Evolutionary conservation across 2,797 vertebrate genomes (phyloP), one percentile per base, ranked within the genome.

Genomic region (Catostomus latipinnis): DNA sequence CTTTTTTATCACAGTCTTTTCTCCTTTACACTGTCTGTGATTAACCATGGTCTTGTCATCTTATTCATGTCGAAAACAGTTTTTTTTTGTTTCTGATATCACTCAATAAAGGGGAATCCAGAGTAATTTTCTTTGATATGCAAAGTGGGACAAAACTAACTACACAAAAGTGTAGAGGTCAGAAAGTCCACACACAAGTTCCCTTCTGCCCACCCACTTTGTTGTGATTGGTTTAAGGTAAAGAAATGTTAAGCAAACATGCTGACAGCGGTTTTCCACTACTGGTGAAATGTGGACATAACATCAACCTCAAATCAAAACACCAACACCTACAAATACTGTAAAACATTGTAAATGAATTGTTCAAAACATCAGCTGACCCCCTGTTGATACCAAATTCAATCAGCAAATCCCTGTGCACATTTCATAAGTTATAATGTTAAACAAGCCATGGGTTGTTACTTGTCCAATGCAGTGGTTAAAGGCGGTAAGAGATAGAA

Each of bases 151-250:
- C 70, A 80, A 22, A 70, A 61, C 52, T 0, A 45, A 43, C 52
- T 0, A 65, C n/a, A 2, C 18, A 16, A 46, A 66, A 22, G 53
- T 22, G 14, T 11, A 57, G 50, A 46, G 52, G 66, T 11, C 16
- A 82, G 60, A 73, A 84, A 84, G 45, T 74, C 49, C 50, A 46
- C 57, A 34, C 22, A 46, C 58, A 81, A 61, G 63, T 78, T 71
- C 81, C 60, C 71, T 69, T 71, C 84, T 81, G 56, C 81, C 81
- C 60, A 81, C 74, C 71, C 56, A 71, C 67, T 67, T 43, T 34
- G 22, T 12, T 9, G n/a, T 75, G 61, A 83, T 73, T 74, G 81
- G 58, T 57, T 53, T 65, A 46, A 54, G 53, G n/a, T 5, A 71
- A 56, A 66, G 22, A 67, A 62, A 74, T 34, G 74, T 4, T 43